Base-by-base conservation (phyloP, 2,888 invertebrate species). In the Trissolcus japonicus region DNA sequence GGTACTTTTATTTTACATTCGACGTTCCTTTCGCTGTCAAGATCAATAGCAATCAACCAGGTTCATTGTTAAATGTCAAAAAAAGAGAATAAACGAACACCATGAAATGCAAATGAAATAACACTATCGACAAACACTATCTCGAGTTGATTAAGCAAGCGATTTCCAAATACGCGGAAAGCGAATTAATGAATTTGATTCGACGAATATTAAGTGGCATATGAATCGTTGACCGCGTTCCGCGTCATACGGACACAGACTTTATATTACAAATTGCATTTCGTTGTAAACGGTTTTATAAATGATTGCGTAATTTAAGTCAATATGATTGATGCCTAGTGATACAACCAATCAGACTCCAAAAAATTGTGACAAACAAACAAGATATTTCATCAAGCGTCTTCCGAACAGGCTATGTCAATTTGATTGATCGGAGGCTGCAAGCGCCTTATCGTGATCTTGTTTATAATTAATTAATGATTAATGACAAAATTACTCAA, bases 391-490 rank as follows among this genome's bases (percentile, higher is more conserved):
- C 77, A 53, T 73, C 72, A 72, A 66, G 68, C 55, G 61, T 73
- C 72, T 56, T 59, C 62, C 19, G 46, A 63, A 63, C 62, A 68
- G 68, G 59, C 63, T 1, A 73, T 60, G 72, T 73, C 68, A 59
- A 25, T 11, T 54, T 77, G 72, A 77, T 77, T 73, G 77, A 77
- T 77, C 73, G 43, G 67, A 29, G 11, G 54, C 53, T 67, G 53
- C 51, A 35, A 72, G 43, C 41, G 66, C 46, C 35, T 35, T 67
- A 76, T 71, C 68, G 25, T 11, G 68, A 65, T 46, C 72, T 77
- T 63, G 68, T 77, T 73, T 68, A 65, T 68, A 68, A 77, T 77
- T 62, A 77, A 35, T 77, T 72, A 73, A 77, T 77, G 68, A 60
- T 61, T 35, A 11, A 35, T 35, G 35, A 35, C 35, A 35, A 35